Evolutionary conservation across 2,113 vertebrate genomes (phyloP).

Genomic region (Noctilio leporinus): DNA sequence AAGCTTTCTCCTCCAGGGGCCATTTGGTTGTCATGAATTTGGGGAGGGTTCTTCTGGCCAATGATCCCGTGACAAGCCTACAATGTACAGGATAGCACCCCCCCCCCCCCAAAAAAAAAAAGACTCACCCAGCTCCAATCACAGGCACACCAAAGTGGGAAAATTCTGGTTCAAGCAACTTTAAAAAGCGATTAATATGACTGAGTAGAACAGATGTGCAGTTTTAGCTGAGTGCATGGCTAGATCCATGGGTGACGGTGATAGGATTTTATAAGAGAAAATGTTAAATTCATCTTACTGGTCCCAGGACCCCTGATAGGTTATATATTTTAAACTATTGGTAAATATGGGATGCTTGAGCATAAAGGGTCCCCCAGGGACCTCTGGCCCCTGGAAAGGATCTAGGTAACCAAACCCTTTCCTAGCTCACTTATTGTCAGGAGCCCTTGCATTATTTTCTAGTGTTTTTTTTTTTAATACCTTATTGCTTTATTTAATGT

Average conservation of each 20-base stretch:
- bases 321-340: background rate
- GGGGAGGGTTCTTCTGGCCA: background rate
- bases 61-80: background rate
- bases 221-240: background rate
- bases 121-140: background rate
- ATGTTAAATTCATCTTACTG: background rate
- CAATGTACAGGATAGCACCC: background rate
- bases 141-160: background rate
- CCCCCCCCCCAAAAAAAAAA: rapidly evolving
- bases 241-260: background rate
- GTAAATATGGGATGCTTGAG: background rate
- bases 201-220: background rate
- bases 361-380: background rate
- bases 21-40: background rate
- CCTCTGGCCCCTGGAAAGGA: background rate
- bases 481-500: background rate
- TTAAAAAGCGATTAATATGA: background rate
- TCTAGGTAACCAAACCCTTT: background rate
- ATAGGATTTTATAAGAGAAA: background rate
- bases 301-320: background rate
- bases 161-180: background rate
- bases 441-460: background rate
- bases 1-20: background rate
- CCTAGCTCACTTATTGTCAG: background rate
- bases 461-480: background rate